Conservation (phyloP, 2,797 vertebrate genomes). For the Paguma larvata region DNA sequence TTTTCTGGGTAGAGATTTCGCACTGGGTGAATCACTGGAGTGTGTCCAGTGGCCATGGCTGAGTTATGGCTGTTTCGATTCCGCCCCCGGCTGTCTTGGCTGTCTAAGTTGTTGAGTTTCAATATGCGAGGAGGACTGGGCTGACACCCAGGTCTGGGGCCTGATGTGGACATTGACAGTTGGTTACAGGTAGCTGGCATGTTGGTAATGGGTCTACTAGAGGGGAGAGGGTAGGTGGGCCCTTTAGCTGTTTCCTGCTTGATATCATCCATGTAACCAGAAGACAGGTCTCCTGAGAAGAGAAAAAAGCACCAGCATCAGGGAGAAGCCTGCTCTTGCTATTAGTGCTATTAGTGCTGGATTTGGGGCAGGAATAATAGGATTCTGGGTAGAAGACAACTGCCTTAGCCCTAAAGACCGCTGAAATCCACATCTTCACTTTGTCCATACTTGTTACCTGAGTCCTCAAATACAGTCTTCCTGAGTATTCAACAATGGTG, state of each 20-base stretch:
- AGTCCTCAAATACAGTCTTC: slow-evolving; percentile 15
- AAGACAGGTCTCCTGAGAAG: slow-evolving; percentile 84
- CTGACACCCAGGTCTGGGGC: slow-evolving; percentile 57
- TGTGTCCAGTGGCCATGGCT: not conserved
- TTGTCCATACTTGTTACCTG: not conserved
- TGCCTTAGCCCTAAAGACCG: not conserved
- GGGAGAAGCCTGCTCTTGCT: slow-evolving; percentile 18
- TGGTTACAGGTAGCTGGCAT: rapidly evolving
- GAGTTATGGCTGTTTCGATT: not conserved
- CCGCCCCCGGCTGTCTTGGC: not conserved
- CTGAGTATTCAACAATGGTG: not conserved
- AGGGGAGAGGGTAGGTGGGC: slow-evolving; percentile 5
- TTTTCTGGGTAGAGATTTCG: slow-evolving; percentile 61
- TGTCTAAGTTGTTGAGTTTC: slow-evolving; percentile 63
- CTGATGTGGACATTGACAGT: rapidly evolving
- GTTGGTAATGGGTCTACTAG: not conserved
- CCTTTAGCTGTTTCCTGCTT: slow-evolving; percentile 78
- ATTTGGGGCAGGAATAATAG: not conserved
- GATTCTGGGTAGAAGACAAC: not conserved
- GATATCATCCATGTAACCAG: slow-evolving; percentile 67
- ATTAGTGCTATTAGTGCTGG: not conserved
- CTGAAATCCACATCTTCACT: not conserved
- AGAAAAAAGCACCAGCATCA: not conserved
- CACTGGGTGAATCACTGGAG: not conserved
- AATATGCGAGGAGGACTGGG: rapidly evolving